phyloP scores from a whole-genome alignment of 1,140 invertebrate species.

The Brachionus plicatilis region DNA sequence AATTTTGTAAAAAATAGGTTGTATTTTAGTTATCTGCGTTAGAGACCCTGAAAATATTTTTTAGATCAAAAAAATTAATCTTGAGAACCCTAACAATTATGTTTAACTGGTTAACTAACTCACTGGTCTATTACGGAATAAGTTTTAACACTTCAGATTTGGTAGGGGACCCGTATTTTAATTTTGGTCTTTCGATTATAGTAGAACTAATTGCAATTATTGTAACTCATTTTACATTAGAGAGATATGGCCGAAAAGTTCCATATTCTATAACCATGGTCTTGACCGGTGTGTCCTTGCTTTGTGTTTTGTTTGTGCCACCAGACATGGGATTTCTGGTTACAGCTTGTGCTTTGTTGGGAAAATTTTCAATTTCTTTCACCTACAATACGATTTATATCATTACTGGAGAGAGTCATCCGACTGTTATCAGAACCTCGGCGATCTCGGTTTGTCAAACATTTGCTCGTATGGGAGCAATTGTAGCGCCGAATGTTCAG shows the following conservation, averaged over 20 bases:
- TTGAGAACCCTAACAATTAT: neutral
- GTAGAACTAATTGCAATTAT: constrained; percentile 44
- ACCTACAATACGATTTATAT: constrained; percentile 33
- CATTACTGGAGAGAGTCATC: constrained; percentile 16
- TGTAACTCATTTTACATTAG: constrained; percentile 41
- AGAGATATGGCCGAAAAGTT: constrained; percentile 37
- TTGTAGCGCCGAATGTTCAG: constrained; percentile 9
- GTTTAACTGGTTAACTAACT: constrained; percentile 44
- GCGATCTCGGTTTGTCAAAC: constrained; percentile 7
- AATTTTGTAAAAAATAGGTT: neutral
- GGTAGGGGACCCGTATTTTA: constrained; percentile 45
- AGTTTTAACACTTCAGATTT: constrained; percentile 43
- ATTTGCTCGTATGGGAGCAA: neutral
- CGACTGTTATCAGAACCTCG: constrained; percentile 28
- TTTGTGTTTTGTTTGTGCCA: constrained; percentile 19
- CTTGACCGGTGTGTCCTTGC: constrained; percentile 1
- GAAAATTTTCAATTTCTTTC: constrained; percentile 19
- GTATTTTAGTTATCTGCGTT: neutral
- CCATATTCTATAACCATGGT: constrained; percentile 13
- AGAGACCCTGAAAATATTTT: constrained; percentile 34
- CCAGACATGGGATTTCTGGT: neutral
- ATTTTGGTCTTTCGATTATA: constrained; percentile 44
- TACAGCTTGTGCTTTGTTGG: neutral
- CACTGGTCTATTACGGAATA: constrained; percentile 46
- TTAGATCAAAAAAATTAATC: constrained; percentile 31